A percentile compares a stretch with the other conserved stretches of the same genome.
These are phyloP conservation scores for Helicoverpa zea DNA, from an alignment of 1,140 invertebrate species.

Conservation along the genomic window DNA sequence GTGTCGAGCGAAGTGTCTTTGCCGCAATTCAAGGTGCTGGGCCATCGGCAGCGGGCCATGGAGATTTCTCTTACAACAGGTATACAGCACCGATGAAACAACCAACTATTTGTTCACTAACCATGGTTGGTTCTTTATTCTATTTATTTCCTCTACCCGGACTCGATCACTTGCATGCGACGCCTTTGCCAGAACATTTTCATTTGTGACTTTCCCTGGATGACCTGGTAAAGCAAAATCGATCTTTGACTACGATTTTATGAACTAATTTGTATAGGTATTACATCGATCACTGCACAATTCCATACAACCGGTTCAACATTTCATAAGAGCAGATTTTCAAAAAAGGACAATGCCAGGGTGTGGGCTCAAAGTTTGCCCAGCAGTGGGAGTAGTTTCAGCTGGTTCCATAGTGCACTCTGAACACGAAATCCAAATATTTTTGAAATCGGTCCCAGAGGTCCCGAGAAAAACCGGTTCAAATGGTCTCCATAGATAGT, in stretches of 20 bases:
- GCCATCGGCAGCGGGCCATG: conserved; percentile 95
- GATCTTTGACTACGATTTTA: conserved; percentile 37
- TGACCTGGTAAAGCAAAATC: conserved; percentile 43
- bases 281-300: background rate
- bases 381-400: no score
- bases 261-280: conserved; percentile 1
- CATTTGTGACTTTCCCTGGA: conserved; percentile 38
- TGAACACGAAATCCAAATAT: no score
- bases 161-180: conserved; percentile 38
- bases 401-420: no score
- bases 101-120: conserved; percentile 28
- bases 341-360: no score
- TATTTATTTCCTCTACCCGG: conserved; percentile 17
- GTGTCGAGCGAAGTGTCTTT: conserved; percentile 97
- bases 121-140: conserved; percentile 10
- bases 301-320: no score
- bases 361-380: no score
- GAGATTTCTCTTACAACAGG: conserved; percentile 97
- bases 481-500: no score
- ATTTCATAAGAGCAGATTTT: no score
- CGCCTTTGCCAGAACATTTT: conserved; percentile 32
- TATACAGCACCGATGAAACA: conserved; percentile 83
- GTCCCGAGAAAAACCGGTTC: no score
- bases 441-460: no score
- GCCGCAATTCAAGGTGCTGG: conserved; percentile 97